Conservation (phyloP, 2,888 invertebrate species). For the Amphimallon solstitiale region DNA sequence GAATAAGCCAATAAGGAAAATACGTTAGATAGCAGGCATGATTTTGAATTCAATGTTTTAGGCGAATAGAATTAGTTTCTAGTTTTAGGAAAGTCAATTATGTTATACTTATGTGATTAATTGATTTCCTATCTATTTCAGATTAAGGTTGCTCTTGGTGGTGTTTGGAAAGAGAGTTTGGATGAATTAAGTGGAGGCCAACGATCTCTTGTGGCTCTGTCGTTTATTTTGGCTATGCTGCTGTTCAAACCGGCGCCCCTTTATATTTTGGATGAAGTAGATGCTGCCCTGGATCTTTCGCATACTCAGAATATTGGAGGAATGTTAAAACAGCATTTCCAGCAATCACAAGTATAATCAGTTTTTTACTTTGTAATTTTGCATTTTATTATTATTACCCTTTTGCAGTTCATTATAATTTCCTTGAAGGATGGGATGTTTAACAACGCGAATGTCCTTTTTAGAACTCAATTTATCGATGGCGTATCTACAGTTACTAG, state of each 20-base stretch:
- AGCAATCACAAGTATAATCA: slow-evolving; percentile 79
- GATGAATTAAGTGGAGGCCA: slow-evolving; percentile 97
- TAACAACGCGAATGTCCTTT: slow-evolving; percentile 97
- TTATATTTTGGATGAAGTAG: slow-evolving; percentile 98
- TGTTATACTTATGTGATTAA: too few species aligned
- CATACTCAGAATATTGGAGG: slow-evolving; percentile 99
- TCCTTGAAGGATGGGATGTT: slow-evolving; percentile 99
- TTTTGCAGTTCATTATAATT: slow-evolving; percentile 92
- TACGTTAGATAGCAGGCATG: too few species aligned
- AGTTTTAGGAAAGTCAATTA: too few species aligned
- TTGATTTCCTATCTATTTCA: too few species aligned
- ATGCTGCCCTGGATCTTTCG: slow-evolving; percentile 96
- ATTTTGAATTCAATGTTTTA: too few species aligned
- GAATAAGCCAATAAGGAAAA: too few species aligned
- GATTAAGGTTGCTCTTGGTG: slow-evolving; percentile 90
- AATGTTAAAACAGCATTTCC: slow-evolving; percentile 92
- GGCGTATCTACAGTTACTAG: slow-evolving; percentile 91
- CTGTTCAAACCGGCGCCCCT: slow-evolving; percentile 97
- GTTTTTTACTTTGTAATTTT: background rate
- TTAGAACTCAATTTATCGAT: slow-evolving; percentile 93
- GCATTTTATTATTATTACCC: slow-evolving; percentile 23
- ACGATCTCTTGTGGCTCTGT: slow-evolving; percentile 93
- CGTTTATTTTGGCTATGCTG: slow-evolving; percentile 94
- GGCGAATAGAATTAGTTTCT: too few species aligned
- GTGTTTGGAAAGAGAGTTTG: slow-evolving; percentile 95